Conservation (phyloP, 2,888 invertebrate genomes). For the Stomorhina lunata region DNA sequence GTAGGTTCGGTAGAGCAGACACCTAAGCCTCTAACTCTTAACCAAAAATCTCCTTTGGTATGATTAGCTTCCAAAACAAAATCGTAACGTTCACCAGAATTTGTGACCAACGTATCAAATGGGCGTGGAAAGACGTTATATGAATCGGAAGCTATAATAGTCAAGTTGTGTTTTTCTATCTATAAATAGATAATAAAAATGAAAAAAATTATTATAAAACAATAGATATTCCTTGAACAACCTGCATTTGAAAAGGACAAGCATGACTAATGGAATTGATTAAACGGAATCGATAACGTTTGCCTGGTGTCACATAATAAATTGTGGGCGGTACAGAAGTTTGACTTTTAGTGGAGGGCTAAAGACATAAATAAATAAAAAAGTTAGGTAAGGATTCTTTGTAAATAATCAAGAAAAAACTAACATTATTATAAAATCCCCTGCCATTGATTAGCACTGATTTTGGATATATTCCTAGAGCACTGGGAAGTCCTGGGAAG, state of each 20-base stretch:
- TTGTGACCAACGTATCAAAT: slow-evolving; percentile 72
- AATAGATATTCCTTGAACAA: slow-evolving; percentile 54
- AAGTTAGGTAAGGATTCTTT: no score
- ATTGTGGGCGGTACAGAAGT: slow-evolving; percentile 68
- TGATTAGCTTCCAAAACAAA: slow-evolving; percentile 79
- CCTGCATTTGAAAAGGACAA: slow-evolving; percentile 76
- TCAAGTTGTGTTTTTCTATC: slow-evolving; percentile 74
- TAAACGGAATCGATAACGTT: slow-evolving; percentile 77
- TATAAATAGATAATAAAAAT: no score
- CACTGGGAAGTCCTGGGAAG: slow-evolving; percentile 71
- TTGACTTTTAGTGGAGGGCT: slow-evolving; percentile 26
- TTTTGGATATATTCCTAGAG: slow-evolving; percentile 69
- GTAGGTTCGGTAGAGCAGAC: slow-evolving; percentile 66
- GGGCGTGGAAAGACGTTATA: slow-evolving; percentile 70
- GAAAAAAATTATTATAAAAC: no score
- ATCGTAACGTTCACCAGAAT: slow-evolving; percentile 81
- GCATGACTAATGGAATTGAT: slow-evolving; percentile 76
- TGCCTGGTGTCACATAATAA: slow-evolving; percentile 71
- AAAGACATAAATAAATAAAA: background rate
- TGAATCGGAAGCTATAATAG: slow-evolving; percentile 77
- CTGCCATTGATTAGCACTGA: slow-evolving; percentile 75
- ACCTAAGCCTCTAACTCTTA: slow-evolving; percentile 70
- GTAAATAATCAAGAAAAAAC: background rate
- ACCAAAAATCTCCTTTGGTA: slow-evolving; percentile 73
- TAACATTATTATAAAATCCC: slow-evolving; percentile 70